These are phyloP conservation scores for Bambusicola thoracicus DNA, from an alignment of 2,113 vertebrate species.

Conservation along the genomic window DNA sequence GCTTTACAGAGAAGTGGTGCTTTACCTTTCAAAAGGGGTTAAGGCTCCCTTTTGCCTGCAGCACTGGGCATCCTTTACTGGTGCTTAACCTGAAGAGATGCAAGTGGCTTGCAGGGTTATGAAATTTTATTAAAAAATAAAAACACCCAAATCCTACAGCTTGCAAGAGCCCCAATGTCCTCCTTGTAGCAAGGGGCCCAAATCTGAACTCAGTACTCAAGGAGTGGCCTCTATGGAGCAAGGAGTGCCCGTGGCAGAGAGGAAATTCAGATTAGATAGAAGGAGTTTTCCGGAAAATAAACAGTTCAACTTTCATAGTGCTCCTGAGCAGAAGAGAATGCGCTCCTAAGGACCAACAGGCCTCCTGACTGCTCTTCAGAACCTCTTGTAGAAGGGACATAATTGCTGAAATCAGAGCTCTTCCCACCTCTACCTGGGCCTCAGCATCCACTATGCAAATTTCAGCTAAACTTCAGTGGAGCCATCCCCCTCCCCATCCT, in stretches of 20 bases:
- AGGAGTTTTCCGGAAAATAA: neutral
- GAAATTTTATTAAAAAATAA: neutral
- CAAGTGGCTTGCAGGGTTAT: neutral
- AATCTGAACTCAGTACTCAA: too few relatives aligned
- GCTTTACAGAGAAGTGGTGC: neutral
- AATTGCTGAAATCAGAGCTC: neutral
- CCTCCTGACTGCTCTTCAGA: neutral
- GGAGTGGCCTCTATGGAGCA: neutral
- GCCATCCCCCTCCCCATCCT: neutral
- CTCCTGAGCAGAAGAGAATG: neutral
- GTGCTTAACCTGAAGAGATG: neutral
- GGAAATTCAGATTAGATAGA: accelerated
- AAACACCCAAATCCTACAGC: neutral
- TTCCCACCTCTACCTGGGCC: neutral
- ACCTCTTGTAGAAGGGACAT: neutral
- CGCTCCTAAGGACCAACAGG: neutral
- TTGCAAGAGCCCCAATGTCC: neutral
- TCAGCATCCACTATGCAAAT: neutral
- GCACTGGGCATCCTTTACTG: neutral
- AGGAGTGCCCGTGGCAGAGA: neutral
- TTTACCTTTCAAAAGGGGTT: neutral
- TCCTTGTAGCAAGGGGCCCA: too few relatives aligned
- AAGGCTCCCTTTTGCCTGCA: neutral
- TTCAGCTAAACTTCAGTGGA: neutral
- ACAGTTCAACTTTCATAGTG: accelerated